Conservation (phyloP, 2,113 vertebrate species). For the Pseudorasbora parva region DNA sequence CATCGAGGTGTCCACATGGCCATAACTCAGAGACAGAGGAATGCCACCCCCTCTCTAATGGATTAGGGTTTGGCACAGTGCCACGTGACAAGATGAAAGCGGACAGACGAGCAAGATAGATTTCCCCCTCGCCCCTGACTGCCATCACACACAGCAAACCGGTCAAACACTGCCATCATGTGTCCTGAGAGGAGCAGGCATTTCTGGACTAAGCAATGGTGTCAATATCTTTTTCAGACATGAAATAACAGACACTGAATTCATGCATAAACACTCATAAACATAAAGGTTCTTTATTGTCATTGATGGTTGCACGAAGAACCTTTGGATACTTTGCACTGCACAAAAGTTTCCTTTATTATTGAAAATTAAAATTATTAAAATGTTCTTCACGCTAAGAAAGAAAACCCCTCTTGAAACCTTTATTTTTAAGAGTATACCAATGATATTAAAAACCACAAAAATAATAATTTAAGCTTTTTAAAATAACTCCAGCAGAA, state of each 20-base stretch:
- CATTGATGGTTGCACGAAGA: too few relatives aligned
- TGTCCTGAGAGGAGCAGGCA: conserved; percentile 58
- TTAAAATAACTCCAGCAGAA: neutral
- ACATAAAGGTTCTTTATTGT: neutral
- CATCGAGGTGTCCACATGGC: conserved; percentile 41
- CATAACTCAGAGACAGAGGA: conserved; percentile 51
- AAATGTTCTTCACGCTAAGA: too few relatives aligned
- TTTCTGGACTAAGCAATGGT: conserved; percentile 21
- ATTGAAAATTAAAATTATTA: too few relatives aligned
- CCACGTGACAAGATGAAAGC: conserved; percentile 57
- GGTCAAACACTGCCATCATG: conserved; percentile 75
- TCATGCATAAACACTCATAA: neutral
- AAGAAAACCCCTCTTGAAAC: too few relatives aligned
- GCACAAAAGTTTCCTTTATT: too few relatives aligned
- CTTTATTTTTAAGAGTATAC: neutral
- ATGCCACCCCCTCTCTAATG: conserved; percentile 44
- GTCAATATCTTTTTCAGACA: conserved; percentile 4
- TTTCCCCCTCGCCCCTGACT: conserved; percentile 1
- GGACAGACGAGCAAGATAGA: conserved; percentile 46
- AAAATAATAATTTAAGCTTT: neutral
- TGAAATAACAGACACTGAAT: neutral
- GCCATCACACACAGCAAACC: conserved; percentile 9
- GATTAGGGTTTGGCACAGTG: conserved; percentile 45
- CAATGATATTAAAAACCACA: neutral
- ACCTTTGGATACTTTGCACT: too few relatives aligned